Base-by-base conservation (phyloP, 2,797 vertebrate species). In the Coreius guichenoti region DNA sequence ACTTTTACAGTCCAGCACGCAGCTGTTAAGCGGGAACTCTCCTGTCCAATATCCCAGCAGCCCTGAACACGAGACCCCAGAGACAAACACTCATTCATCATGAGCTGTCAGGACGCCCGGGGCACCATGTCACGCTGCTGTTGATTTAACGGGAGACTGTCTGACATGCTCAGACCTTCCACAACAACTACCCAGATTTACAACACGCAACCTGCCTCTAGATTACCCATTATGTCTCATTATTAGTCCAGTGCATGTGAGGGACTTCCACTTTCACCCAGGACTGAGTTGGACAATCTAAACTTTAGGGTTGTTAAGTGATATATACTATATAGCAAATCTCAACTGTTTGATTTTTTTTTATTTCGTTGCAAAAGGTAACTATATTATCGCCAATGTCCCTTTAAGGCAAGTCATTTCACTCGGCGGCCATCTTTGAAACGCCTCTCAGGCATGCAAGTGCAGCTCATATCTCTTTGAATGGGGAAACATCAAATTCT, bases 21-120 rank as follows among this genome's bases (percentile, higher is more conserved):
- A 90, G 87, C 86, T 90, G 89, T 87, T 85, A 87, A 86, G 89
- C 87, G 83, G 80, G 89, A 54, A 39, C 83, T 82, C 86, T 86
- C 83, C 76, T 81, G 72, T 85, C 83, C 65, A 77, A 83, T 79
- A 77, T 87, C 84, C 85, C 76, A 58, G 86, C 81, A 84, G 87
- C 49, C 75, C 87, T 86, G 82, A 85, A 86, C 89, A 67, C 84
- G 68, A 79, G 85, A 75, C 89, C 85, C 88, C 74, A 81, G 88
- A 89, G 87, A 90, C 89, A 89, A 83, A 83, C 47, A 33, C 67
- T 89, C 89, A 88, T 90, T 87, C 81, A 90, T 89, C 89, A 88
- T 51, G 72, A 36, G 83, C 88, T 89, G 89, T 90, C 88, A 86
- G 80, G 67, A n/a, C 23, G 49, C 58, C 61, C 70, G 36, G 72